phyloP scores from a whole-genome alignment of 92 coral and sea anemone species.

The Bergia puertoricense region DNA sequence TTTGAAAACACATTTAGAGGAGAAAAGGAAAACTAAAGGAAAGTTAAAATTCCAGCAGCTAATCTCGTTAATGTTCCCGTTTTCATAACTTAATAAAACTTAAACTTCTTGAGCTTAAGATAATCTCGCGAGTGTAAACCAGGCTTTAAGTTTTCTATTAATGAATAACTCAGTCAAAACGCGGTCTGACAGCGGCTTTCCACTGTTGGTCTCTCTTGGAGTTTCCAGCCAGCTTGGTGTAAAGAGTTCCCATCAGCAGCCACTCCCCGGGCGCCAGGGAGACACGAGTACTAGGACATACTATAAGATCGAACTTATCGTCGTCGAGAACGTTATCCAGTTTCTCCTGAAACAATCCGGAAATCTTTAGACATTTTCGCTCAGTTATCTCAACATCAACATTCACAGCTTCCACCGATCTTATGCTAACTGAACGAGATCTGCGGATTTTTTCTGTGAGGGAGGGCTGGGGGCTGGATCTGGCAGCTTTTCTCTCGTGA shows the following conservation, averaged over 20 bases:
- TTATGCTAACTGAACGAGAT: constrained; percentile 22
- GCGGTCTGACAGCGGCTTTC: constrained; percentile 75
- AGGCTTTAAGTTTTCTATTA: not conserved
- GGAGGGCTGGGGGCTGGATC: constrained; percentile 29
- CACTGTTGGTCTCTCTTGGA: constrained; percentile 69
- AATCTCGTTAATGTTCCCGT: no score
- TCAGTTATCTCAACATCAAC: constrained; percentile 12
- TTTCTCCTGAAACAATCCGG: constrained; percentile 21
- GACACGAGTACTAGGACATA: constrained; percentile 66
- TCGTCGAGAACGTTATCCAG: constrained; percentile 22
- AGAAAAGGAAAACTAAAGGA: no score
- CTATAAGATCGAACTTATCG: constrained; percentile 75
- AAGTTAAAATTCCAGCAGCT: no score
- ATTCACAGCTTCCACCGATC: constrained; percentile 20
- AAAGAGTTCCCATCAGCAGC: constrained; percentile 77
- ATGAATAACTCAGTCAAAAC: constrained; percentile 42
- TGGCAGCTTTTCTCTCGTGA: constrained; percentile 46
- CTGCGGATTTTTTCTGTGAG: constrained; percentile 19
- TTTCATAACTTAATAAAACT: no score
- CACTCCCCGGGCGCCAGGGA: constrained; percentile 50
- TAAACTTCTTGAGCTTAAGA: no score
- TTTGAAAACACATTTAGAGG: no score
- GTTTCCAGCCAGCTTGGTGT: constrained; percentile 56
- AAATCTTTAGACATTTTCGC: constrained; percentile 14
- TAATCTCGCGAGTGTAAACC: no score